Conservation (phyloP, 1,140 invertebrate species). For the Drosophila funebris region DNA sequence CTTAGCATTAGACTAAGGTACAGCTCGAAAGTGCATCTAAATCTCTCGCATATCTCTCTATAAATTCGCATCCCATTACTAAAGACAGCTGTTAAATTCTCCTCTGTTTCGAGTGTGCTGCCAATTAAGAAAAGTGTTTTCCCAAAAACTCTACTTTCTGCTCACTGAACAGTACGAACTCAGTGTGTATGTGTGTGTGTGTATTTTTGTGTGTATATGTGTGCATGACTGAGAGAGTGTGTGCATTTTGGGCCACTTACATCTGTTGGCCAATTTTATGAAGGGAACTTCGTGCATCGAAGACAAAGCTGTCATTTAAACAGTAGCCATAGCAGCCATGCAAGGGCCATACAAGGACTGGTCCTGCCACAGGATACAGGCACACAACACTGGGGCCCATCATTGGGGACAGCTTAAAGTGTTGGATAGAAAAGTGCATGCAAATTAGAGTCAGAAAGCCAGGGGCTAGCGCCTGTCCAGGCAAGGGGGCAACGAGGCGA, state of each 20-base stretch:
- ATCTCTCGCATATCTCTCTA: not conserved
- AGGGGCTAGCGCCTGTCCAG: not conserved
- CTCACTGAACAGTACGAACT: not conserved
- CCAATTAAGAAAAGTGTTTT: slow-evolving; percentile 39
- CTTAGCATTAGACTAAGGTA: slow-evolving; percentile 40
- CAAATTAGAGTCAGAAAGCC: slow-evolving; percentile 58
- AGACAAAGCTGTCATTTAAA: slow-evolving; percentile 54
- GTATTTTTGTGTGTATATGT: not conserved
- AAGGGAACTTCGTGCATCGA: slow-evolving; percentile 52
- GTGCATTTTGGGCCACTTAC: slow-evolving; percentile 24
- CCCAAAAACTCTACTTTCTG: slow-evolving; percentile 9
- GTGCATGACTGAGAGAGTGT: not conserved
- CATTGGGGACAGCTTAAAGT: slow-evolving; percentile 43
- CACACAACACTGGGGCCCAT: slow-evolving; percentile 15
- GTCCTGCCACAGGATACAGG: slow-evolving; percentile 4
- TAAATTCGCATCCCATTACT: slow-evolving; percentile 8
- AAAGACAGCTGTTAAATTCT: slow-evolving; percentile 3
- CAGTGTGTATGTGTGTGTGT: not conserved
- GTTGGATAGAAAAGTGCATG: slow-evolving; percentile 40
- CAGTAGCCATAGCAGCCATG: slow-evolving; percentile 4
- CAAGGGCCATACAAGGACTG: not conserved
- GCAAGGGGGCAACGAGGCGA: slow-evolving; percentile 31
- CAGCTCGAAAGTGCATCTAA: not conserved
- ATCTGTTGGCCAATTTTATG: slow-evolving; percentile 33
- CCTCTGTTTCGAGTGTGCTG: slow-evolving; percentile 1